These are phyloP conservation scores for Sardina pilchardus DNA, from an alignment of 2,113 vertebrate species.

Conservation along the genomic window DNA sequence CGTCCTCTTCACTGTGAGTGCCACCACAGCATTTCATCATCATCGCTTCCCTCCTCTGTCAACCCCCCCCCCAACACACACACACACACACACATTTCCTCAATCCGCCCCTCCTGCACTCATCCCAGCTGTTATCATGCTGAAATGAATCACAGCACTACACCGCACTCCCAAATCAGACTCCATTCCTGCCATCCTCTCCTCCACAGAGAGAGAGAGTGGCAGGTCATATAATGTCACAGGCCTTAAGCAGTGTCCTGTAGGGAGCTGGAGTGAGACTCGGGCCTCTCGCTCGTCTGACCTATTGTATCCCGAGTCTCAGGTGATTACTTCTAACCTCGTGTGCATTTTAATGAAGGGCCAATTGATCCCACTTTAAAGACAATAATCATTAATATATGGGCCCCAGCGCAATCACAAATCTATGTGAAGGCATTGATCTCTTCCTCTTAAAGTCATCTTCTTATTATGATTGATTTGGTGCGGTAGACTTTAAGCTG, in stretches of 20 bases:
- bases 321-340: slow-evolving; percentile 29
- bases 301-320: slow-evolving; percentile 25
- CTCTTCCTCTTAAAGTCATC: slow-evolving; percentile 8
- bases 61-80: not conserved
- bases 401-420: slow-evolving; percentile 23
- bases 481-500: not conserved
- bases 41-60: not conserved
- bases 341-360: slow-evolving; percentile 43
- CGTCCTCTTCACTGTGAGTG: not conserved
- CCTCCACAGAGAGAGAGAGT: slow-evolving; percentile 25
- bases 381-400: slow-evolving; percentile 38
- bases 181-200: slow-evolving; percentile 32
- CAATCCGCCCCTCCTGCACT: not conserved
- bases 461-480: not conserved
- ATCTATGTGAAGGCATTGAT: slow-evolving; percentile 26
- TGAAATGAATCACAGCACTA: not conserved
- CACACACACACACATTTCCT: not conserved
- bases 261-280: not conserved
- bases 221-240: slow-evolving; percentile 36
- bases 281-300: not conserved
- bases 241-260: not conserved
- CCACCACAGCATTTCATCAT: not conserved
- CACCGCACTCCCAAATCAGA: slow-evolving; percentile 41
- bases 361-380: slow-evolving; percentile 31
- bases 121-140: not conserved